A percentile compares a stretch with the other conserved stretches of the same genome.
Conservation (phyloP, 2,888 invertebrate species). For the Eupithecia exiguata region DNA sequence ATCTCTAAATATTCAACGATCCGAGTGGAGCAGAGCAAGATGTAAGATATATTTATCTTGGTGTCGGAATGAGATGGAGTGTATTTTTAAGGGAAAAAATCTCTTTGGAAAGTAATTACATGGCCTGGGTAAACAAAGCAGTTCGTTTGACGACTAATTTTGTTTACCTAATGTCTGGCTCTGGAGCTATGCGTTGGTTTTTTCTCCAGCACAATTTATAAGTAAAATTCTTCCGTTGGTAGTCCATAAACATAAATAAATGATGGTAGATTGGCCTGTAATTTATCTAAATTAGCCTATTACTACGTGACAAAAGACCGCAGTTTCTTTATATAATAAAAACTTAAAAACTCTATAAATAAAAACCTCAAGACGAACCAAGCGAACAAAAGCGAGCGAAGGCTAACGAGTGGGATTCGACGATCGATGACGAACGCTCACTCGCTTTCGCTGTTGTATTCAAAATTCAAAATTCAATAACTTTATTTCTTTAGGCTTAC, state of each 20-base stretch:
- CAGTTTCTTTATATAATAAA: too few species aligned
- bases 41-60: slow-evolving; percentile 16
- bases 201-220: slow-evolving; percentile 45
- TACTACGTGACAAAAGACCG: too few species aligned
- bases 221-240: too few species aligned
- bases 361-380: too few species aligned
- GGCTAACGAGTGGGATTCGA: too few species aligned
- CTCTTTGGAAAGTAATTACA: slow-evolving; percentile 53
- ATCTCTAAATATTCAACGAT: slow-evolving; percentile 33
- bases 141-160: slow-evolving; percentile 67
- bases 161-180: slow-evolving; percentile 63
- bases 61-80: slow-evolving; percentile 22
- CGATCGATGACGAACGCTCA: too few species aligned
- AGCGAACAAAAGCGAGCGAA: too few species aligned
- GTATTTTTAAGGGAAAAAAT: slow-evolving; percentile 40
- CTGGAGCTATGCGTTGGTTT: slow-evolving; percentile 59
- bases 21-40: slow-evolving; percentile 31
- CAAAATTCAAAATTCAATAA: too few species aligned
- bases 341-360: too few species aligned
- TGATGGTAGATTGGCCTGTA: slow-evolving; percentile 7
- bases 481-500: too few species aligned
- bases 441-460: too few species aligned
- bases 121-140: slow-evolving; percentile 57
- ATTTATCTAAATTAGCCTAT: neutral
- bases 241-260: neutral